These are phyloP conservation scores for Ambastaia sidthimunki DNA, from an alignment of 2,797 vertebrate species.

Conservation along the genomic window DNA sequence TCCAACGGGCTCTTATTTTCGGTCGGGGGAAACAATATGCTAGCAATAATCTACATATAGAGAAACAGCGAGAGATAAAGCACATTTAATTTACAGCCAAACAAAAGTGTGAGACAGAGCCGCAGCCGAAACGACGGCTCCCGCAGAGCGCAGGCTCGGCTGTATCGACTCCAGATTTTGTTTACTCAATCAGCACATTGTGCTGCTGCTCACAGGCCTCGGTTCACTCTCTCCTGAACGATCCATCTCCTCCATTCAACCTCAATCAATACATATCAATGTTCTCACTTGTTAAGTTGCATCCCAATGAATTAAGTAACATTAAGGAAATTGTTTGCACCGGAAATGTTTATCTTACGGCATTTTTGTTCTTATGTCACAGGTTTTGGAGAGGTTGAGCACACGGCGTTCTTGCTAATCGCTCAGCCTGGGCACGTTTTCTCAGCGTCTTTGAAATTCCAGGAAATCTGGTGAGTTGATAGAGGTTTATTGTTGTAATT, in stretches of 20 bases:
- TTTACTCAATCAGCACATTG: conserved; percentile 26
- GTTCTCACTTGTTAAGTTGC: conserved; percentile 20
- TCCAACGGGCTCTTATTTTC: conserved; percentile 7
- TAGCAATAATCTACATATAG: neutral
- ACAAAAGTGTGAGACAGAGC: conserved; percentile 24
- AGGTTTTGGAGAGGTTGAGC: conserved; percentile 27
- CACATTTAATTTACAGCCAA: conserved; percentile 23
- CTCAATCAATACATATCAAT: conserved; percentile 23
- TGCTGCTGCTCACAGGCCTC: neutral
- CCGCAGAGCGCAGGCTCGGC: conserved; percentile 21
- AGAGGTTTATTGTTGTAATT: neutral
- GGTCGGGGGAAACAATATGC: conserved; percentile 36
- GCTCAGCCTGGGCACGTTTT: conserved; percentile 13
- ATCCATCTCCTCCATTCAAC: conserved; percentile 17
- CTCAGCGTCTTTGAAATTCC: conserved; percentile 25
- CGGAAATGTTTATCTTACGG: neutral
- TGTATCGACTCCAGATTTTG: conserved; percentile 31
- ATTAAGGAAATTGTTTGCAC: neutral
- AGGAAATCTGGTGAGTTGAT: conserved; percentile 42
- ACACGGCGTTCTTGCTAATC: conserved; percentile 11
- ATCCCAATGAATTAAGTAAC: neutral
- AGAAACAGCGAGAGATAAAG: neutral
- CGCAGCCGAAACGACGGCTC: neutral
- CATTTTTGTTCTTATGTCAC: conserved; percentile 19
- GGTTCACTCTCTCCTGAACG: neutral